These are phyloP conservation scores for Sphenopsis melanotis DNA, from an alignment of 2,797 vertebrate species.

Conservation along the genomic window DNA sequence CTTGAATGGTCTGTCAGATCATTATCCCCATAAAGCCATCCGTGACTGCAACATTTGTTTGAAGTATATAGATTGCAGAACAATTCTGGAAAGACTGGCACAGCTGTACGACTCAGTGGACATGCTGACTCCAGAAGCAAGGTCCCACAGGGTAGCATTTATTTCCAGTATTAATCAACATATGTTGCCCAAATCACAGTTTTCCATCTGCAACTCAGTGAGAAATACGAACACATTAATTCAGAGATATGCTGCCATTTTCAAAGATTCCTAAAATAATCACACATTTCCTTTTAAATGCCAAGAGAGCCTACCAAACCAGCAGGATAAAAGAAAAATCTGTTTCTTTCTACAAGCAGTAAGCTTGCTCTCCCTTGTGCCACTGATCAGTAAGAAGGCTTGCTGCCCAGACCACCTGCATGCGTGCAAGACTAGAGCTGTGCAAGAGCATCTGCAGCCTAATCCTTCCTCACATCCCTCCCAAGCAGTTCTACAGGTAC, in stretches of 20 bases:
- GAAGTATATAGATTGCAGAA: background rate
- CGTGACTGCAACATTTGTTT: background rate
- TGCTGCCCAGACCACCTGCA: background rate
- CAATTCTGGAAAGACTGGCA: background rate
- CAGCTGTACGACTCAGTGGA: background rate
- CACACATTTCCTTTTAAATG: background rate
- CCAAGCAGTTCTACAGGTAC: background rate
- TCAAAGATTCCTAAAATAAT: background rate
- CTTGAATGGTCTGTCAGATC: background rate
- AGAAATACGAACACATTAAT: background rate
- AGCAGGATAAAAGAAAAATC: background rate
- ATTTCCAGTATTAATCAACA: background rate
- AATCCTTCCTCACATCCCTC: background rate
- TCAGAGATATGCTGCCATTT: background rate
- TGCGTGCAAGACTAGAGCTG: background rate
- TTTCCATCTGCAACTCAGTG: background rate
- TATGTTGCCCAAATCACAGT: background rate
- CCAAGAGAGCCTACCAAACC: background rate
- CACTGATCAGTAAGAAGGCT: background rate
- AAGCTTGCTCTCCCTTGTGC: background rate
- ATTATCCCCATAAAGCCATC: background rate
- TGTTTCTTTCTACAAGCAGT: background rate
- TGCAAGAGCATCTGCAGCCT: background rate
- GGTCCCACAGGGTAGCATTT: background rate
- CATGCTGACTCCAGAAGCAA: background rate